Percentiles rank a stretch among this genome's conserved stretches.
Conservation (phyloP, 2,888 invertebrate genomes). For the Himalopsyche tibetana region DNA sequence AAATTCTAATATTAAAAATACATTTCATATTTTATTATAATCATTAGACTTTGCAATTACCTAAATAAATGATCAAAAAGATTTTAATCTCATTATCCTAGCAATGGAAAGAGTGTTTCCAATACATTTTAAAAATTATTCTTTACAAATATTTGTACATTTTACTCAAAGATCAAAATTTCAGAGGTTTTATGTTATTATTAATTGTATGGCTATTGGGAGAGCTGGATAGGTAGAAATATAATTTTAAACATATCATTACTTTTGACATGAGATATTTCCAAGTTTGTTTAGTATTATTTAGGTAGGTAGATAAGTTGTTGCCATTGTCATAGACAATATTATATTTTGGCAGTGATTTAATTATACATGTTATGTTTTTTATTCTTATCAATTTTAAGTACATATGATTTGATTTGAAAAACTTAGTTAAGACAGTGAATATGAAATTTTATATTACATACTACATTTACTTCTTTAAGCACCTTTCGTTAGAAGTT, state of each 20-base stretch:
- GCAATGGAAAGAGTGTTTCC: constrained; percentile 18
- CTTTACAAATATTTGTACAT: constrained; percentile 31
- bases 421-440: too few species aligned
- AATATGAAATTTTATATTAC: neutral
- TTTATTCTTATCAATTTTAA: neutral
- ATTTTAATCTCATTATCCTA: constrained; percentile 14
- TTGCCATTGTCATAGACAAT: constrained; percentile 1
- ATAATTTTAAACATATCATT: neutral
- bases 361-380: neutral
- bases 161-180: constrained; percentile 7
- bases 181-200: neutral
- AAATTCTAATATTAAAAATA: constrained; percentile 51
- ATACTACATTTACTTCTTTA: constrained; percentile 13
- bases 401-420: neutral
- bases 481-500: constrained; percentile 39
- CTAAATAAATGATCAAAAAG: constrained; percentile 32
- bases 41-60: constrained; percentile 35
- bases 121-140: neutral
- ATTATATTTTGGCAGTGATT: constrained; percentile 19
- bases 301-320: neutral
- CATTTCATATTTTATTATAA: constrained; percentile 22
- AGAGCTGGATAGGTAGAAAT: neutral
- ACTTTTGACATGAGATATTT: neutral
- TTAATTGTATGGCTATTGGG: neutral
- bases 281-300: neutral